phyloP scores from a whole-genome alignment of 2,888 invertebrate species.

The Pseudeuparius sepicola region DNA sequence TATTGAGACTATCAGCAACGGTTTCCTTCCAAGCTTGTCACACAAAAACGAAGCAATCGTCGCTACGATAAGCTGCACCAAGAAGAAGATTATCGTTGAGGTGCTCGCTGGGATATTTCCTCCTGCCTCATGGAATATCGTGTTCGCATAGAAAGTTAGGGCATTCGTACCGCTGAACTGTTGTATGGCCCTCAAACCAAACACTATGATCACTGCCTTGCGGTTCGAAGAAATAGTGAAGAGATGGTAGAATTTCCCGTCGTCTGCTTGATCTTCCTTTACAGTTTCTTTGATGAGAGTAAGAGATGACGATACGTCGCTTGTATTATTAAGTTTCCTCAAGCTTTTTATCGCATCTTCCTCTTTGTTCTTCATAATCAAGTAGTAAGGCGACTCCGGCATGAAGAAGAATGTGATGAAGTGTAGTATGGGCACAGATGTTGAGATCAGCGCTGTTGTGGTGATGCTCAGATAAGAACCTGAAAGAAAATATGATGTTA shows the following conservation, averaged over 20 bases:
- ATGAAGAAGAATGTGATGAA: constrained; percentile 43
- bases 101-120: constrained; percentile 36
- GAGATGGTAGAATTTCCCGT: constrained; percentile 46
- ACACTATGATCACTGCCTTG: constrained; percentile 51
- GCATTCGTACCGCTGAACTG: constrained; percentile 51
- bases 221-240: constrained; percentile 47
- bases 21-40: constrained; percentile 46
- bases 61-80: constrained; percentile 47
- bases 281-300: constrained; percentile 32
- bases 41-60: constrained; percentile 48
- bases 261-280: constrained; percentile 39
- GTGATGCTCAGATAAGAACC: constrained; percentile 42
- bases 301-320: constrained; percentile 41
- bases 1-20: constrained; percentile 44
- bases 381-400: constrained; percentile 51
- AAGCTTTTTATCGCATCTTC: constrained; percentile 42
- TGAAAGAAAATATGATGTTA: too few species aligned
- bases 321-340: constrained; percentile 40
- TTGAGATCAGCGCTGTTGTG: constrained; percentile 41
- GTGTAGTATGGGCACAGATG: constrained; percentile 40
- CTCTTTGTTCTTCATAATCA: constrained; percentile 38
- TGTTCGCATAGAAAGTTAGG: constrained; percentile 51
- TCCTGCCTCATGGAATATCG: constrained; percentile 37
- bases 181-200: constrained; percentile 48
- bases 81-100: constrained; percentile 34